Percentiles rank a stretch among this genome's conserved stretches.
These are phyloP conservation scores for Morpho helenor DNA, from an alignment of 2,888 invertebrate species.

Conservation along the genomic window DNA sequence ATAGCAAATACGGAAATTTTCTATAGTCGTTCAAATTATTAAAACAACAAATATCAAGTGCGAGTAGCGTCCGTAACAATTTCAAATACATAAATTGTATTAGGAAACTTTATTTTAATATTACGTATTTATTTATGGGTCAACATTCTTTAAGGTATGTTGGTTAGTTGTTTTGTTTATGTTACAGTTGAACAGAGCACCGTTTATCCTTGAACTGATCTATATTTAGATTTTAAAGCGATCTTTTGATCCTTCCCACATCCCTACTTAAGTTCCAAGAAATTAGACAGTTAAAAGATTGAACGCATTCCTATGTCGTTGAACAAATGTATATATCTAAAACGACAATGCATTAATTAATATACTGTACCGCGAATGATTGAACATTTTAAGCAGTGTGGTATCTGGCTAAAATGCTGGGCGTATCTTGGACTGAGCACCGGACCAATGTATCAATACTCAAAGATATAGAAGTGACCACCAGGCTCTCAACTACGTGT, in stretches of 20 bases:
- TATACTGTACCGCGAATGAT: too few species aligned
- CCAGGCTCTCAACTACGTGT: too few species aligned
- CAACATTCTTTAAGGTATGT: slow-evolving; percentile 45
- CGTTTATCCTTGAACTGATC: slow-evolving; percentile 32
- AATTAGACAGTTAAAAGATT: slow-evolving; percentile 6
- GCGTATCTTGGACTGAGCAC: too few species aligned
- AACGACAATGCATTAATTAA: too few species aligned
- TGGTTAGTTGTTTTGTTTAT: slow-evolving; percentile 37
- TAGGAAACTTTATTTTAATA: not conserved
- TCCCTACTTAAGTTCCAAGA: slow-evolving; percentile 19
- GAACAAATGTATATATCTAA: slow-evolving; percentile 10
- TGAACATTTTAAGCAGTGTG: too few species aligned
- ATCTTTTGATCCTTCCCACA: slow-evolving; percentile 24
- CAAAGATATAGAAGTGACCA: too few species aligned
- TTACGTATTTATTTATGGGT: slow-evolving; percentile 54
- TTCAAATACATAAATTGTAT: not conserved
- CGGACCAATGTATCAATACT: too few species aligned
- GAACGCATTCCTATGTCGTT: not conserved
- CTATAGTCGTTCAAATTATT: not conserved
- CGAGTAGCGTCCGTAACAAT: not conserved
- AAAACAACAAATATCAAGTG: not conserved
- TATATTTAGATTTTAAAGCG: slow-evolving; percentile 28
- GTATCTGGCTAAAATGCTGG: too few species aligned
- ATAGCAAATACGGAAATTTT: too few species aligned
- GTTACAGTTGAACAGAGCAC: slow-evolving; percentile 30